Base-by-base conservation (phyloP, 2,113 vertebrate species). In the Melanostigma gelatinosum region DNA sequence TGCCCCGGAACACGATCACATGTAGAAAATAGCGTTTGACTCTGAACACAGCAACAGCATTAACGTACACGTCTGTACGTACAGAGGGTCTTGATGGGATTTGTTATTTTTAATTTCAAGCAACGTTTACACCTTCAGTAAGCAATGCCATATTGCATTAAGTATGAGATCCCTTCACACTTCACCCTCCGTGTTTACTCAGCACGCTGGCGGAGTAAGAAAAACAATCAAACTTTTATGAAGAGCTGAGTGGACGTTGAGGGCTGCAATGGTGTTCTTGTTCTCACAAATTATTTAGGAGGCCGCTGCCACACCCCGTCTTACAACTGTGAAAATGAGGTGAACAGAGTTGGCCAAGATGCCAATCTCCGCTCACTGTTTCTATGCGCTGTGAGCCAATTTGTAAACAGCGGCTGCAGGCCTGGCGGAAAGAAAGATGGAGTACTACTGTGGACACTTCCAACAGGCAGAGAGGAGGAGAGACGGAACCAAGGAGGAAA, bases 181-280 rank as follows among this genome's bases (percentile, higher is more conserved):
- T 44, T 75, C 52, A 62, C 46, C 50, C 12, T 71, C 22, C 27
- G 8, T 77, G 72, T 80, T 81, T 50, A 85, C 63, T 46, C 48
- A 34, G 8, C 11, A 58, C 1, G n/a, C 10, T 61, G 29, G 27
- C 54, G 44, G 62, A 65, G 27, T 62, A 1, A 54, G 65, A 76
- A 61, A 62, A 75, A 50, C 9, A 71, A 76, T 74, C 64, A 79
- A 82, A 77, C 74, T 79, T 75, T 87, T 61, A 80, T 46, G 29
- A 55, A 69, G 42, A 46, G 6, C 1, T 2, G 29, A 52, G 67
- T 27, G 57, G 34, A 65, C 74, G 70, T 64, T 69, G 52, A 74
- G 36, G 2, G 54, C 24, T 38, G 42, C 62, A 70, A 74, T 32
- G 0, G 32, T 68, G 24, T 50, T 38, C 32, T 54, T 58, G 64